phyloP scores from a whole-genome alignment of 2,113 vertebrate genomes.

The Nipponia nippon region DNA sequence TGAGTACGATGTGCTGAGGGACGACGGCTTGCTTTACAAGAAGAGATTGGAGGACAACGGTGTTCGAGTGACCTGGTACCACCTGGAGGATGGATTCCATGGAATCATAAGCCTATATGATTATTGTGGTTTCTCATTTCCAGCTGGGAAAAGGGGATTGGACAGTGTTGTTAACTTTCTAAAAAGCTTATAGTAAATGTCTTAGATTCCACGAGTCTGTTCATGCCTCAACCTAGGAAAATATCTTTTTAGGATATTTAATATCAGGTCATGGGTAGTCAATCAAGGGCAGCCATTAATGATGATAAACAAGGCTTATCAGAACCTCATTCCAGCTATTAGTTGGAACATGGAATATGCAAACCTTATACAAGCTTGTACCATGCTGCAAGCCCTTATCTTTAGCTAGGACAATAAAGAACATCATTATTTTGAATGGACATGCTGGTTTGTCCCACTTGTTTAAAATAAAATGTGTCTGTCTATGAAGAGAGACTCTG shows the following conservation, averaged over 20 bases:
- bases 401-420: slow-evolving; percentile 13
- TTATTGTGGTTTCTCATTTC: slow-evolving; percentile 67
- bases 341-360: slow-evolving; percentile 23
- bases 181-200: slow-evolving; percentile 55
- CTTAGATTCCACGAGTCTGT: slow-evolving; percentile 29
- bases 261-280: slow-evolving; percentile 1
- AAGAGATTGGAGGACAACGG: slow-evolving; percentile 80
- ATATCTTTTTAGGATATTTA: slow-evolving; percentile 50
- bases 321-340: slow-evolving; percentile 25
- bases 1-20: slow-evolving; percentile 79
- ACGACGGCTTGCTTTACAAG: slow-evolving; percentile 81
- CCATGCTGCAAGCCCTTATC: slow-evolving; percentile 30
- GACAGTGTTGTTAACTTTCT: slow-evolving; percentile 73
- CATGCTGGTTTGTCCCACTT: background rate
- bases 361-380: slow-evolving; percentile 10
- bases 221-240: slow-evolving; percentile 30
- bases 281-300: background rate
- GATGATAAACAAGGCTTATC: background rate
- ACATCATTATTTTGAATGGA: background rate
- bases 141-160: slow-evolving; percentile 68
- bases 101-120: slow-evolving; percentile 74
- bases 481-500: background rate
- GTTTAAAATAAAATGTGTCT: background rate
- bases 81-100: slow-evolving; percentile 81
- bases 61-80: slow-evolving; percentile 77